A percentile compares a stretch with the other conserved stretches of the same genome.
These are phyloP conservation scores for Chymomyza procnemis DNA, from an alignment of 2,888 invertebrate species.

Conservation along the genomic window DNA sequence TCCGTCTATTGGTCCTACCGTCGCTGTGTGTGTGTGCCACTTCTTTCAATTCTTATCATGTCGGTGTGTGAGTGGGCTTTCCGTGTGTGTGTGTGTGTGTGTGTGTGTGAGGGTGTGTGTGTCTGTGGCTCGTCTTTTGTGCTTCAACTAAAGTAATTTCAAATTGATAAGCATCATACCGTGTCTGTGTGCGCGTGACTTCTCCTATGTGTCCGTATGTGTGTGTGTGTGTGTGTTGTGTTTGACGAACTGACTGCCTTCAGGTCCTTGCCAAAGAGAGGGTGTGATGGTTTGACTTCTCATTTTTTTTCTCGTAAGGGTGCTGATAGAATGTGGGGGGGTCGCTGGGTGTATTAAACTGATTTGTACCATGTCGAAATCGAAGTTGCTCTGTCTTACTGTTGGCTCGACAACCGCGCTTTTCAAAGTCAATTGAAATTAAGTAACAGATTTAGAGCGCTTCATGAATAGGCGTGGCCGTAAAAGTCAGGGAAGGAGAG, in stretches of 20 bases:
- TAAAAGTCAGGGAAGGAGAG: not conserved
- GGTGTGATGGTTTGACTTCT: constrained; percentile 13
- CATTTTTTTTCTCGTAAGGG: not conserved
- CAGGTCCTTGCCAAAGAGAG: not conserved
- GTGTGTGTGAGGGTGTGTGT: constrained; percentile 40
- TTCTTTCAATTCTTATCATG: constrained; percentile 44
- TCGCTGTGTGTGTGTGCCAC: constrained; percentile 13
- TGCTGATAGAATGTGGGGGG: not conserved
- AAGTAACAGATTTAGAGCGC: constrained; percentile 66
- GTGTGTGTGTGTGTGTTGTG: constrained; percentile 2
- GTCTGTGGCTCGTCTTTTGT: constrained; percentile 64
- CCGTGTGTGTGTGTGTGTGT: constrained; percentile 32
- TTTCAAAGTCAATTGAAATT: constrained; percentile 73
- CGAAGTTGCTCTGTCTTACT: constrained; percentile 19
- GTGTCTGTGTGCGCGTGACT: not conserved
- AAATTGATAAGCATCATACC: constrained; percentile 71
- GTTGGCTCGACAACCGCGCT: constrained; percentile 47
- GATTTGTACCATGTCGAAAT: constrained; percentile 65
- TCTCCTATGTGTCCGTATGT: not conserved
- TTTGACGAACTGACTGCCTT: constrained; percentile 34
- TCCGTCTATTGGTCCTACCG: not conserved
- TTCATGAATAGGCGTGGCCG: constrained; percentile 21
- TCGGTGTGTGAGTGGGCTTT: not conserved
- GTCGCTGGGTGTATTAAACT: constrained; percentile 49
- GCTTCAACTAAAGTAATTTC: constrained; percentile 69